Evolutionary conservation across 2,888 invertebrate genomes (phyloP).

Genomic region (Synergus gifuensis): DNA sequence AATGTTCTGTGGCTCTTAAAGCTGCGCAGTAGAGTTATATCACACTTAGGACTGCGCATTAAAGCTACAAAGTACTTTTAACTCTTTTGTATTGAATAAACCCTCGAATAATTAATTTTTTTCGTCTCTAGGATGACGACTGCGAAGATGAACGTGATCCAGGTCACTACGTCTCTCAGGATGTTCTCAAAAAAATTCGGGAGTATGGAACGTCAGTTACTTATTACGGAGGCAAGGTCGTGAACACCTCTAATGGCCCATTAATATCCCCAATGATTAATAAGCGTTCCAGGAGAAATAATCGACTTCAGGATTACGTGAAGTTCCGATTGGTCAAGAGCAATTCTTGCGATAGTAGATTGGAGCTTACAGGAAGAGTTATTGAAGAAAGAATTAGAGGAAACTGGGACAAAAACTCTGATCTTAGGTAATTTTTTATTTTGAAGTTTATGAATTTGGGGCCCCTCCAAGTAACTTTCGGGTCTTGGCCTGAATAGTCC

Average conservation of each 20-base stretch:
- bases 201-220: conserved; percentile 94
- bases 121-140: conserved; percentile 83
- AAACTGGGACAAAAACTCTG: conserved; percentile 42
- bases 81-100: too few species aligned
- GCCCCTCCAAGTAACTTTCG: background rate
- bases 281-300: conserved; percentile 63
- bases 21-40: background rate
- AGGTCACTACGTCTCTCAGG: conserved; percentile 79
- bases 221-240: conserved; percentile 91
- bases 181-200: conserved; percentile 91
- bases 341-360: conserved; percentile 90
- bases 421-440: conserved; percentile 2
- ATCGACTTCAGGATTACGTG: conserved; percentile 79
- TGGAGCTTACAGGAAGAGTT: conserved; percentile 86
- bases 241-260: conserved; percentile 83
- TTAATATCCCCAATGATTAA: conserved; percentile 82
- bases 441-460: conserved; percentile 33
- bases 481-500: too few species aligned
- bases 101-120: background rate
- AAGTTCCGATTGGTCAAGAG: conserved; percentile 91
- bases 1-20: background rate
- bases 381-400: conserved; percentile 74
- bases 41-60: too few species aligned
- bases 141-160: conserved; percentile 79
- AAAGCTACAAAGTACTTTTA: too few species aligned